Conservation (phyloP, 2,113 vertebrate genomes). For the Hydrolagus affinis region DNA sequence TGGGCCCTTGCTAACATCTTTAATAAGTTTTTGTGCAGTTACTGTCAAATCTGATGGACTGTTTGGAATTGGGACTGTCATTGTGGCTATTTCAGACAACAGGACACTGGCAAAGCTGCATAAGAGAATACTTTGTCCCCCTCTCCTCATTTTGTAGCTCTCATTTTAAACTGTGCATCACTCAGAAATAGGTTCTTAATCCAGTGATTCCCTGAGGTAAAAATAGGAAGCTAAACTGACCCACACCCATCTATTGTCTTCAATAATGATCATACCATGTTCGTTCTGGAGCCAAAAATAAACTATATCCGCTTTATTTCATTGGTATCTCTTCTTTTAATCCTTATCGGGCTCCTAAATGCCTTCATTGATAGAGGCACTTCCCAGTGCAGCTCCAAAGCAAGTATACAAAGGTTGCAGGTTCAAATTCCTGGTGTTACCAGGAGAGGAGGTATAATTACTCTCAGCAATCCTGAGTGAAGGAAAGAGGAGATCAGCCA, state of each 20-base stretch:
- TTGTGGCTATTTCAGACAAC: too few relatives aligned
- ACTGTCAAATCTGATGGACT: not conserved
- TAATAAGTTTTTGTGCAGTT: not conserved
- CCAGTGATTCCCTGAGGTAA: not conserved
- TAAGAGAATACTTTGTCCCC: not conserved
- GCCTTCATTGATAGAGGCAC: too few relatives aligned
- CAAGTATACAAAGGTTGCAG: too few relatives aligned
- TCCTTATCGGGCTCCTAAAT: not conserved
- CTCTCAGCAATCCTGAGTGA: too few relatives aligned
- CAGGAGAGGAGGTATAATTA: too few relatives aligned
- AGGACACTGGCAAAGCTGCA: not conserved
- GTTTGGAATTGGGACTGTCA: not conserved
- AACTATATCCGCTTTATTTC: not conserved
- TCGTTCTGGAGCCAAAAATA: not conserved
- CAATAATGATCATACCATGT: not conserved
- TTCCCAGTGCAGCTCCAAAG: too few relatives aligned
- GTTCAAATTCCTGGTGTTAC: too few relatives aligned
- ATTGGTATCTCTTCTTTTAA: not conserved
- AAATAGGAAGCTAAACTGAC: not conserved
- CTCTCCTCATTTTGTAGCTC: not conserved
- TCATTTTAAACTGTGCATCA: not conserved
- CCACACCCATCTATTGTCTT: slow-evolving; percentile 18
- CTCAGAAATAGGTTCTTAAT: not conserved
- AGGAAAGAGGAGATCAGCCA: too few relatives aligned
- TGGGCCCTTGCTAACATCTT: not conserved